These are phyloP conservation scores for Pocota personata DNA, from an alignment of 2,888 invertebrate species.

Conservation along the genomic window DNA sequence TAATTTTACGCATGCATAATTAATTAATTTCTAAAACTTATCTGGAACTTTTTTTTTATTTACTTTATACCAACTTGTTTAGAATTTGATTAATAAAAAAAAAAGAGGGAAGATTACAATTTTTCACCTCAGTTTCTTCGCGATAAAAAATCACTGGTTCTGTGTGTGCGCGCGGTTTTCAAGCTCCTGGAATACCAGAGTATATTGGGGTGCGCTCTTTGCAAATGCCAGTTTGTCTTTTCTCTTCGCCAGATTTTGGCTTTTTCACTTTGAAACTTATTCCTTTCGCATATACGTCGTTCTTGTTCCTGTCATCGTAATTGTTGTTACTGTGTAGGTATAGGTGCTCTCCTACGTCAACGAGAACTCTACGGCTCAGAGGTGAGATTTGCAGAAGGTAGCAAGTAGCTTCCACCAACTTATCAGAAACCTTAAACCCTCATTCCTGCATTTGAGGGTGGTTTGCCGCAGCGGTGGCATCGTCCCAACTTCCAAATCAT, in stretches of 20 bases:
- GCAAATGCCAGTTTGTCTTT: neutral
- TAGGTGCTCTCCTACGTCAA: neutral
- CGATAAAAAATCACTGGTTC: neutral
- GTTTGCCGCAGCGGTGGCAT: conserved; percentile 6
- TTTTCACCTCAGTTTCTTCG: neutral
- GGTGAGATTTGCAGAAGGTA: conserved; percentile 22
- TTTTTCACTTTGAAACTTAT: conserved; percentile 24
- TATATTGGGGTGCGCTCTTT: neutral
- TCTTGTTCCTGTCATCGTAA: neutral
- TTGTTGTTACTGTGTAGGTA: neutral
- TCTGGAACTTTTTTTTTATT: conserved; percentile 19
- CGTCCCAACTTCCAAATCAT: conserved; percentile 54
- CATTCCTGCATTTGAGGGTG: conserved; percentile 7
- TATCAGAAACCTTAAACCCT: neutral
- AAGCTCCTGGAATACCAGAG: neutral
- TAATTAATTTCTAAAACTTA: conserved; percentile 43
- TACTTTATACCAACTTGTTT: conserved; percentile 10
- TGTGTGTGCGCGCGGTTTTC: neutral
- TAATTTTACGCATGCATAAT: conserved; percentile 60
- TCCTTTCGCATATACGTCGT: neutral
- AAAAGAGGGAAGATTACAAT: neutral
- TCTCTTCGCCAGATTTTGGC: conserved; percentile 22
- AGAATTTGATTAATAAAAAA: neutral
- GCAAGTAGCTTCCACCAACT: neutral
- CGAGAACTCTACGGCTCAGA: neutral